Evolutionary conservation across 2,888 invertebrate genomes (phyloP).

Genomic region (Metacarcinus magister): DNA sequence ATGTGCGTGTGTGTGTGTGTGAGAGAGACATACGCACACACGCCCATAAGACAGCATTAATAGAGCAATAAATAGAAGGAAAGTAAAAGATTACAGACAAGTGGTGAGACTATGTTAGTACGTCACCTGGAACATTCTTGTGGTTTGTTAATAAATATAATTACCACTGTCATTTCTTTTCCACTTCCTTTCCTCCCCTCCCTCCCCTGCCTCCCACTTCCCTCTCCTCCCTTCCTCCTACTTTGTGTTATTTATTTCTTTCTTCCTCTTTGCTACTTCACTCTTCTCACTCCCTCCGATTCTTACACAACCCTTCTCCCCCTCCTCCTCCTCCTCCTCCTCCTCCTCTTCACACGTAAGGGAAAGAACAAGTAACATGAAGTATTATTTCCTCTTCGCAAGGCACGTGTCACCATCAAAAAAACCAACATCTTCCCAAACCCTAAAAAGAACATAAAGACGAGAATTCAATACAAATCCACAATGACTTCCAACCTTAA

Average conservation of each 20-base stretch:
- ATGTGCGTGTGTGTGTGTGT: neutral
- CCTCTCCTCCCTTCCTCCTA: neutral
- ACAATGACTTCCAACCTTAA: neutral
- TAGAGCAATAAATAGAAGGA: neutral
- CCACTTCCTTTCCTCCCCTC: neutral
- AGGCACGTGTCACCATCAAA: neutral
- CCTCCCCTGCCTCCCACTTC: neutral
- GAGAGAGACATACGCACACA: neutral
- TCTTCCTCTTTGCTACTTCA: neutral
- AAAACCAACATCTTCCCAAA: neutral
- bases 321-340: neutral
- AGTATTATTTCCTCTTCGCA: slow-evolving; percentile 7
- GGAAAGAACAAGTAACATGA: neutral
- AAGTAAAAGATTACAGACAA: neutral
- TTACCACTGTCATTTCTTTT: neutral
- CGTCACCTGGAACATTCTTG: slow-evolving; percentile 6
- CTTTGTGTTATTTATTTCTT: neutral
- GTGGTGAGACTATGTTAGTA: neutral
- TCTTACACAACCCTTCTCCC: neutral
- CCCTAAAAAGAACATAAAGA: neutral
- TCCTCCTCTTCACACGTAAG: neutral
- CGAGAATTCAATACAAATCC: neutral
- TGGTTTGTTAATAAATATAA: slow-evolving; percentile 17
- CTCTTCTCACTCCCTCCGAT: neutral
- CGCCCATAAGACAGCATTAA: neutral